Conservation (phyloP, 2,797 vertebrate genomes). For the Sitta carolinensis region DNA sequence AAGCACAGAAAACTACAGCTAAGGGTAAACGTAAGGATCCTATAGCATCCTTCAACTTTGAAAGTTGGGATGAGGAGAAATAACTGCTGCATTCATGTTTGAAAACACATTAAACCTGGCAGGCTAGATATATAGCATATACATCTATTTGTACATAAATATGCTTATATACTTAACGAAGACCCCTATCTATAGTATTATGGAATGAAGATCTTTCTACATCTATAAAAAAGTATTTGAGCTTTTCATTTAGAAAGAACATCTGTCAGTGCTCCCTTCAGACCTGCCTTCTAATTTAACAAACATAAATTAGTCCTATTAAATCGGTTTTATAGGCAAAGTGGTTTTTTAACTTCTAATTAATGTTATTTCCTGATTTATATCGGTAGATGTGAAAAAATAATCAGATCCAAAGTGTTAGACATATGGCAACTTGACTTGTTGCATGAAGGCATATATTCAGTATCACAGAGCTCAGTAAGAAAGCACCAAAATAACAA, state of each 20-base stretch:
- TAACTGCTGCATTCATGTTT: neutral
- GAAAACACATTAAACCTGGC: neutral
- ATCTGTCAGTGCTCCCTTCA: neutral
- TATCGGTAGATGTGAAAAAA: neutral
- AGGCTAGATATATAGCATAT: neutral
- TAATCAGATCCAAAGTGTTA: neutral
- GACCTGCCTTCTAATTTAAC: constrained; percentile 1
- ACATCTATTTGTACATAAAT: neutral
- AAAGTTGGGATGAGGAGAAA: neutral
- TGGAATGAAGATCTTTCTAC: neutral
- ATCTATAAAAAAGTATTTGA: neutral
- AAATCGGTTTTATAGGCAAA: neutral
- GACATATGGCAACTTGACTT: neutral
- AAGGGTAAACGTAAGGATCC: neutral
- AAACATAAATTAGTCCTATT: neutral
- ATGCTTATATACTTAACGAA: neutral
- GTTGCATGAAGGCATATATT: neutral
- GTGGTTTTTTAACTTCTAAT: neutral
- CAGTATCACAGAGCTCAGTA: neutral
- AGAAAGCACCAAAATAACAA: neutral
- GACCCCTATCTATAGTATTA: neutral
- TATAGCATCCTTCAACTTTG: neutral
- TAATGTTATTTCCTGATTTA: constrained; percentile 18
- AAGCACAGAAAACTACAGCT: neutral
- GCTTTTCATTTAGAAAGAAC: neutral